Conservation (phyloP, 2,797 vertebrate species). For the Pseudomugil gertrudae region DNA sequence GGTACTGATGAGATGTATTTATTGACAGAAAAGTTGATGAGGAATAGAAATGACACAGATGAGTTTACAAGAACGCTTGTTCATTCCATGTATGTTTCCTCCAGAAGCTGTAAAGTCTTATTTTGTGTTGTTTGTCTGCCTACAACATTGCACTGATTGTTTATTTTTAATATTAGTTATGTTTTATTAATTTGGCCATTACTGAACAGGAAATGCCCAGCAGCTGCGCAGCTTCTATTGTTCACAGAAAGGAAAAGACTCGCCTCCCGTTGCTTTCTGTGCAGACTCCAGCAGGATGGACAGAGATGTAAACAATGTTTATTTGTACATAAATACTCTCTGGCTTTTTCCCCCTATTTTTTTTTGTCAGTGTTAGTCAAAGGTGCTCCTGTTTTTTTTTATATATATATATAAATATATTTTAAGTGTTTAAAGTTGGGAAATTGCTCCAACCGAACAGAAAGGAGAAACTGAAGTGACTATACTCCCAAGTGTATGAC, state of each 20-base stretch:
- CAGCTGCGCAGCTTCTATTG: constrained; percentile 76
- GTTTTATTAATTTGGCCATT: constrained; percentile 64
- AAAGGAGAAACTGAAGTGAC: constrained; percentile 66
- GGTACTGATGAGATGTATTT: constrained; percentile 67
- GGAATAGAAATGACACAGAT: constrained; percentile 2
- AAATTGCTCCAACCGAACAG: constrained; percentile 84
- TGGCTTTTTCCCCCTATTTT: constrained; percentile 64
- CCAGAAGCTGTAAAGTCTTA: constrained; percentile 65
- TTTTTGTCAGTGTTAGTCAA: constrained; percentile 86
- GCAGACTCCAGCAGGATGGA: constrained; percentile 57
- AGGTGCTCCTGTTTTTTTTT: constrained; percentile 82
- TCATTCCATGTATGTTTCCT: constrained; percentile 59
- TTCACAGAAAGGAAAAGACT: constrained; percentile 81
- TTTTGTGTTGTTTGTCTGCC: constrained; percentile 70
- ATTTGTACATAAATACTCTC: constrained; percentile 90
- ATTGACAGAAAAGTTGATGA: constrained; percentile 53
- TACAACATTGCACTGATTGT: constrained; percentile 88
- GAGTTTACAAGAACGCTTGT: constrained; percentile 65
- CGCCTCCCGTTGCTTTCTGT: constrained; percentile 39
- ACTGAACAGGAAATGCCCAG: constrained; percentile 69
- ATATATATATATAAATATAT: constrained; percentile 60
- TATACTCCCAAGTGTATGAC: constrained; percentile 80
- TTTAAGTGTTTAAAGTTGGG: constrained; percentile 7
- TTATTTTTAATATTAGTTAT: constrained; percentile 43
- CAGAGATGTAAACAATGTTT: constrained; percentile 92